phyloP scores from a whole-genome alignment of 1,140 invertebrate genomes.

The Pseudachorutes palmiensis region DNA sequence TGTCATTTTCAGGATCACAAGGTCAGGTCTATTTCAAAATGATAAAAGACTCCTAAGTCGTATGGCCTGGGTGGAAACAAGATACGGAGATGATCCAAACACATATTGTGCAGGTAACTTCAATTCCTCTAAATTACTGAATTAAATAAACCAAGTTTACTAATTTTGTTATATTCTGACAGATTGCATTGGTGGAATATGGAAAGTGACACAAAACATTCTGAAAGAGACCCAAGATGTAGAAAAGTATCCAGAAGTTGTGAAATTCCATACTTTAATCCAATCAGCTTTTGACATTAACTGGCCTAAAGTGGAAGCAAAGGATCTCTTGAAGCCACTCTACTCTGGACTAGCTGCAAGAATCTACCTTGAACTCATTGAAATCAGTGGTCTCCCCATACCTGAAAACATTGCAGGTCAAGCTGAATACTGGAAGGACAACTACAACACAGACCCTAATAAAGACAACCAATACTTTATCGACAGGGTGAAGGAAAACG shows the following conservation, averaged over 20 bases:
- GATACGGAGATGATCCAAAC: conserved; percentile 14
- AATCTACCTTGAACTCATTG: conserved; percentile 1
- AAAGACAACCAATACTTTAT: background rate
- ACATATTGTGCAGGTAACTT: no score
- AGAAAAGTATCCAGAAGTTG: background rate
- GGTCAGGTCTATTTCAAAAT: conserved; percentile 38
- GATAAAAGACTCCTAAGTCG: conserved; percentile 18
- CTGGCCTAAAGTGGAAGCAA: conserved; percentile 8
- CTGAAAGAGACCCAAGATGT: background rate
- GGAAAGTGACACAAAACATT: background rate
- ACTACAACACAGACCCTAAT: conserved; percentile 18
- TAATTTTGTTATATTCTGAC: no score
- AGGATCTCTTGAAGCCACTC: conserved; percentile 15
- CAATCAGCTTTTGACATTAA: conserved; percentile 6
- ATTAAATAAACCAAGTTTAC: no score
- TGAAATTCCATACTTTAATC: conserved; percentile 4
- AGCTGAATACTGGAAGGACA: conserved; percentile 13
- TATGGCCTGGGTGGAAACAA: conserved; percentile 16
- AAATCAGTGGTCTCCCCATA: background rate
- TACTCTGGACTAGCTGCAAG: conserved; percentile 20
- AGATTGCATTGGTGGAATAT: no score
- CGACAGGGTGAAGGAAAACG: background rate
- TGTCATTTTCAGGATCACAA: conserved; percentile 12
- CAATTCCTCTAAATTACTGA: no score
- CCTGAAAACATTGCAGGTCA: conserved; percentile 6